Evolutionary conservation across 2,797 vertebrate species (phyloP).

Genomic region (Tarsius wallacei): DNA sequence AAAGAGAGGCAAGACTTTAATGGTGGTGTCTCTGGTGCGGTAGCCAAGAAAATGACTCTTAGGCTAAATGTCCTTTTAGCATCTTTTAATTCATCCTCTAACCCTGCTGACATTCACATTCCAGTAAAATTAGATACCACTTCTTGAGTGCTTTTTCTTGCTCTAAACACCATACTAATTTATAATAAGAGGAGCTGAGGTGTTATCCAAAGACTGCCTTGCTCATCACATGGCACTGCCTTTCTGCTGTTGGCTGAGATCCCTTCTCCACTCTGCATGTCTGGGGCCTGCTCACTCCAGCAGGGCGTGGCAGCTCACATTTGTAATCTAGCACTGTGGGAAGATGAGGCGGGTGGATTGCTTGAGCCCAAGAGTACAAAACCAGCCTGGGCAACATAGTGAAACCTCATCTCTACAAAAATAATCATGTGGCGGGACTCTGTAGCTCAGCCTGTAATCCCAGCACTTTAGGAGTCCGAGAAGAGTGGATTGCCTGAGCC

Average conservation of each 20-base stretch:
- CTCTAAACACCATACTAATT: not conserved
- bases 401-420: too few relatives aligned
- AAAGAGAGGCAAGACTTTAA: conserved; percentile 10
- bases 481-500: too few relatives aligned
- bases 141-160: not conserved
- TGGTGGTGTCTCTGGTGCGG: not conserved
- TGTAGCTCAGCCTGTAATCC: too few relatives aligned
- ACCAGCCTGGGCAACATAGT: not conserved
- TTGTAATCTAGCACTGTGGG: too few relatives aligned
- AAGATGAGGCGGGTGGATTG: too few relatives aligned
- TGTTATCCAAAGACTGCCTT: not conserved
- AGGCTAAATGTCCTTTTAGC: conserved; percentile 33
- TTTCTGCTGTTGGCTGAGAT: not conserved
- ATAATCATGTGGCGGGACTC: too few relatives aligned
- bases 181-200: not conserved
- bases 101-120: not conserved
- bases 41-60: conserved; percentile 15
- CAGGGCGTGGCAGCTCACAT: too few relatives aligned
- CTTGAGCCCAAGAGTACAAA: too few relatives aligned
- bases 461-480: too few relatives aligned
- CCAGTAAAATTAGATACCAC: not conserved
- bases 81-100: not conserved
- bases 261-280: not conserved
- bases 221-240: too few relatives aligned
- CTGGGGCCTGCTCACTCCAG: not conserved